phyloP scores from a whole-genome alignment of 2,113 vertebrate species.

The Ornithorhynchus anatinus region DNA sequence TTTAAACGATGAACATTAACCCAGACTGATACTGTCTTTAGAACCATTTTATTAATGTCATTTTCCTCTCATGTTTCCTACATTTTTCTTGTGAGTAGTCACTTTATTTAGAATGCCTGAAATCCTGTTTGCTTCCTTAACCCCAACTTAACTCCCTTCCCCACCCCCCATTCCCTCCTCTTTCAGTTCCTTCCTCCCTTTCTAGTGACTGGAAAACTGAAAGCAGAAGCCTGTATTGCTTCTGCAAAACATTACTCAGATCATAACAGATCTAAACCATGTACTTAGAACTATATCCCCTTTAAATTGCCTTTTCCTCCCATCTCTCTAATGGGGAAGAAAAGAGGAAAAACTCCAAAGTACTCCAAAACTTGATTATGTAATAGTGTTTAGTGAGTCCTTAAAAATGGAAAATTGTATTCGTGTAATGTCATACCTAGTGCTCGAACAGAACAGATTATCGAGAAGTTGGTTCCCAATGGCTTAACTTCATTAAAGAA shows the following conservation, averaged over 20 bases:
- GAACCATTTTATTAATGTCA: slow-evolving; percentile 19
- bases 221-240: slow-evolving; percentile 35
- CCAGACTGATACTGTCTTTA: slow-evolving; percentile 2
- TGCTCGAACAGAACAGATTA: slow-evolving; percentile 1
- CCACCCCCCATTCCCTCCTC: slow-evolving; percentile 3
- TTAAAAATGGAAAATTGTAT: slow-evolving; percentile 3
- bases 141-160: slow-evolving; percentile 12
- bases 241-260: slow-evolving; percentile 49
- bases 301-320: slow-evolving; percentile 21
- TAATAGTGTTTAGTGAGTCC: background rate
- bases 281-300: slow-evolving; percentile 29
- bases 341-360: background rate
- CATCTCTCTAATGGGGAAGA: background rate
- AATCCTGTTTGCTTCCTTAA: background rate
- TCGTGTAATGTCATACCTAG: background rate
- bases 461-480: background rate
- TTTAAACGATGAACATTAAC: background rate
- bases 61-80: slow-evolving; percentile 12
- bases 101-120: slow-evolving; percentile 4
- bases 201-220: slow-evolving; percentile 25
- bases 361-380: slow-evolving; percentile 4
- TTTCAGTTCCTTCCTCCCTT: slow-evolving; percentile 29
- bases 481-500: slow-evolving; percentile 13
- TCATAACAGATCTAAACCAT: slow-evolving; percentile 52
- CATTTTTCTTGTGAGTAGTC: slow-evolving; percentile 4